Evolutionary conservation across 2,113 vertebrate species (phyloP).

Genomic region (Anser cygnoides): DNA sequence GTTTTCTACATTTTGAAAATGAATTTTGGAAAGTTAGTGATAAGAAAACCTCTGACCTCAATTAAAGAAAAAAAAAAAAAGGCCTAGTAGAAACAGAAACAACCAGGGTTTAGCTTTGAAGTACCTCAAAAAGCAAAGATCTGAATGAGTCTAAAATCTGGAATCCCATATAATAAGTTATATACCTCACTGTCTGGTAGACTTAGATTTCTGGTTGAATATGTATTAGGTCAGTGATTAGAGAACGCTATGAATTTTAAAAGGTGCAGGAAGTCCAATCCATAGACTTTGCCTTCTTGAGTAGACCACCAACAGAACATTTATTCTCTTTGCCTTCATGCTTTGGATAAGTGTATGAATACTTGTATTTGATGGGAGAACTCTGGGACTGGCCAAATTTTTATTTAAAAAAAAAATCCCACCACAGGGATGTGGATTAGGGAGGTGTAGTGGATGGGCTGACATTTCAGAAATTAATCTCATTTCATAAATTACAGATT

Average conservation of each 20-base stretch:
- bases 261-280: accelerated
- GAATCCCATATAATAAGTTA: background rate
- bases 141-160: background rate
- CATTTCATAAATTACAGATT: slow-evolving; percentile 25
- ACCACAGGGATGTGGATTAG: background rate
- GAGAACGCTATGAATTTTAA: background rate
- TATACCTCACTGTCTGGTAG: background rate
- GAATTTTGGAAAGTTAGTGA: background rate
- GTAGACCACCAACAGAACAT: background rate
- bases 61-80: background rate
- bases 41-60: slow-evolving; percentile 15
- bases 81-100: background rate
- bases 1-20: background rate
- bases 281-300: background rate
- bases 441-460: background rate
- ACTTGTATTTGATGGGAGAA: background rate
- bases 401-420: background rate
- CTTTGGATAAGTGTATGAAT: background rate
- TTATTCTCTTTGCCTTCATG: accelerated
- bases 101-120: slow-evolving; percentile 42
- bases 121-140: background rate
- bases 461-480: slow-evolving; percentile 17
- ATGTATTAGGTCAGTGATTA: background rate
- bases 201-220: background rate
- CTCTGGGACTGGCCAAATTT: background rate